Percentiles rank a stretch among this genome's conserved stretches.
Evolutionary conservation across 2,888 invertebrate genomes (phyloP).

Genomic region (Lepeophtheirus nordmannii): DNA sequence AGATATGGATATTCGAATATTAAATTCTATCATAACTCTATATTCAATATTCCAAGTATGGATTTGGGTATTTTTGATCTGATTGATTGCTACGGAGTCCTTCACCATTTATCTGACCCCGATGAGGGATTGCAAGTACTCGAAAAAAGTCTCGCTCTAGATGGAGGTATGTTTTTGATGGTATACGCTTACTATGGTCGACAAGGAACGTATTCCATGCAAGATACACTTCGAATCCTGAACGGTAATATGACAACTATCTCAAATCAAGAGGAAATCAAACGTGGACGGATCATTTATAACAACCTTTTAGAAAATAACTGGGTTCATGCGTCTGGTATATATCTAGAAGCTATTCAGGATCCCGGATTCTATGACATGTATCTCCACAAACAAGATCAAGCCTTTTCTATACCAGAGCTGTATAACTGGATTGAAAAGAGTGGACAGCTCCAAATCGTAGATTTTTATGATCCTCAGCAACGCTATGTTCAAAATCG

Average conservation of each 20-base stretch:
- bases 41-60: not conserved
- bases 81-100: not conserved
- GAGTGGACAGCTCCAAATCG: not conserved
- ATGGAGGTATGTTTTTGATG: not conserved
- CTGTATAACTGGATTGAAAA: not conserved
- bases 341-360: not conserved
- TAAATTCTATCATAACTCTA: not conserved
- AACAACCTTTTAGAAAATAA: not conserved
- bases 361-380: not conserved
- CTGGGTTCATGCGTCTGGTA: not conserved
- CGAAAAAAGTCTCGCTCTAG: not conserved
- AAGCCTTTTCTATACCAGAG: not conserved
- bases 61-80: not conserved
- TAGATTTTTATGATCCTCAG: not conserved
- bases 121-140: not conserved
- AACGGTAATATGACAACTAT: not conserved
- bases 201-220: not conserved
- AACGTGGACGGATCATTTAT: not conserved
- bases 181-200: constrained; percentile 2
- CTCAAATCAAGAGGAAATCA: not conserved
- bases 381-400: constrained; percentile 3
- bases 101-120: not conserved
- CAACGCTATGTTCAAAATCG: not conserved
- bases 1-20: not conserved
- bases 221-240: not conserved